Evolutionary conservation across 2,113 vertebrate species (phyloP).

Genomic region (Rhinolophus sinicus): DNA sequence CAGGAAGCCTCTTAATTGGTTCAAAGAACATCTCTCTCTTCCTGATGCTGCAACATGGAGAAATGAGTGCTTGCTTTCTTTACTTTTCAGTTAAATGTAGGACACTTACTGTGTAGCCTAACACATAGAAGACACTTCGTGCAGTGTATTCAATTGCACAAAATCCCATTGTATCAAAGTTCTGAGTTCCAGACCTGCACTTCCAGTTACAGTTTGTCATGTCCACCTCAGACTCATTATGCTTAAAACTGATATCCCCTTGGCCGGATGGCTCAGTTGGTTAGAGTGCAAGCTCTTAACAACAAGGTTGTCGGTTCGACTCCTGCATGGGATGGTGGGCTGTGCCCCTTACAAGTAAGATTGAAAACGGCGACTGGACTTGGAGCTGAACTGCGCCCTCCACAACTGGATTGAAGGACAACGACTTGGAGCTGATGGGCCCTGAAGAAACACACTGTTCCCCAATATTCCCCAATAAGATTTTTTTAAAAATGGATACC

Average conservation of each 20-base stretch:
- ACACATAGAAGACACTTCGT: neutral
- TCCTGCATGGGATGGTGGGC: too few species aligned
- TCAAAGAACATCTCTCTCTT: slow-evolving; percentile 15
- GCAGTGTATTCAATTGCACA: slow-evolving; percentile 11
- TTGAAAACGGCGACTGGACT: too few species aligned
- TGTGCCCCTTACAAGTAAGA: too few species aligned
- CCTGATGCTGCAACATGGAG: slow-evolving; percentile 14
- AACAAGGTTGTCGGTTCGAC: too few species aligned
- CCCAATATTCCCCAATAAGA: too few species aligned
- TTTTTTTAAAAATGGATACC: too few species aligned
- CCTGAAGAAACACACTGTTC: too few species aligned
- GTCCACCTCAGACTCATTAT: neutral
- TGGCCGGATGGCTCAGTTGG: too few species aligned
- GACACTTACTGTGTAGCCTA: neutral
- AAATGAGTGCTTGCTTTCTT: slow-evolving; percentile 27
- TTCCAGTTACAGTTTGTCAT: neutral
- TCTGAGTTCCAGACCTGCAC: neutral
- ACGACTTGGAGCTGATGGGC: too few species aligned
- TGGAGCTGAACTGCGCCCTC: too few species aligned
- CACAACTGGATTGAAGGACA: too few species aligned
- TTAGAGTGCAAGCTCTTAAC: too few species aligned
- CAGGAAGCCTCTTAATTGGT: neutral
- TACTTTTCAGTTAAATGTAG: slow-evolving; percentile 52
- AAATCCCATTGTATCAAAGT: neutral
- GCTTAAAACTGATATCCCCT: neutral